These are phyloP conservation scores for Ophthalmolycus amberensis DNA, from an alignment of 2,113 vertebrate genomes.

Conservation along the genomic window DNA sequence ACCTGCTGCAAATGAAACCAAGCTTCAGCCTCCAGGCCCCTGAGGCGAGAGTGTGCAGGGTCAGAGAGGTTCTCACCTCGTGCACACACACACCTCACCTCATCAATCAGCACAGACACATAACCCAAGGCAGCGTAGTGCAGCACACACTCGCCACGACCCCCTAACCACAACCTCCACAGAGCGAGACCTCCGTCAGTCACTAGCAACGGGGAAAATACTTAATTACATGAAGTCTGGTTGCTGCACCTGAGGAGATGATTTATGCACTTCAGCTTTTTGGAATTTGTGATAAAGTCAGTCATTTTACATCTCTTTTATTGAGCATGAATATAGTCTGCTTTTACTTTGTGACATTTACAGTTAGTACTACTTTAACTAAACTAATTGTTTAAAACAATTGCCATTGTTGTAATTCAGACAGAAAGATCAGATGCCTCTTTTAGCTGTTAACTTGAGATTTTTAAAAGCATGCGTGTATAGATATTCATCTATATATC, in stretches of 20 bases:
- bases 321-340: not conserved
- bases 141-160: slow-evolving; percentile 5
- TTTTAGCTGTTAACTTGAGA: not conserved
- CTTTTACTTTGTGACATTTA: not conserved
- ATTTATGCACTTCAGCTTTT: not conserved
- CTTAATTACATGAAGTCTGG: slow-evolving; percentile 23
- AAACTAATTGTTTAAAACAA: not conserved
- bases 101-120: slow-evolving; percentile 69
- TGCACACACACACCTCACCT: slow-evolving; percentile 60
- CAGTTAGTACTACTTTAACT: not conserved
- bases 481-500: slow-evolving; percentile 1
- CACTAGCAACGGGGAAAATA: slow-evolving; percentile 1
- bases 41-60: slow-evolving; percentile 64
- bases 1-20: slow-evolving; percentile 52
- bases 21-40: slow-evolving; percentile 45
- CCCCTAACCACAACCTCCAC: slow-evolving; percentile 34
- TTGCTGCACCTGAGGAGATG: not conserved
- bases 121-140: slow-evolving; percentile 2
- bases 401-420: not conserved
- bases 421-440: not conserved
- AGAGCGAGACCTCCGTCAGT: slow-evolving; percentile 37
- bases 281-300: not conserved
- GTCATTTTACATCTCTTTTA: not conserved
- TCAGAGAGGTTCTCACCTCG: slow-evolving; percentile 57
- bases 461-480: not conserved